phyloP scores from a whole-genome alignment of 2,888 invertebrate species.

The Parnassius smintheus region DNA sequence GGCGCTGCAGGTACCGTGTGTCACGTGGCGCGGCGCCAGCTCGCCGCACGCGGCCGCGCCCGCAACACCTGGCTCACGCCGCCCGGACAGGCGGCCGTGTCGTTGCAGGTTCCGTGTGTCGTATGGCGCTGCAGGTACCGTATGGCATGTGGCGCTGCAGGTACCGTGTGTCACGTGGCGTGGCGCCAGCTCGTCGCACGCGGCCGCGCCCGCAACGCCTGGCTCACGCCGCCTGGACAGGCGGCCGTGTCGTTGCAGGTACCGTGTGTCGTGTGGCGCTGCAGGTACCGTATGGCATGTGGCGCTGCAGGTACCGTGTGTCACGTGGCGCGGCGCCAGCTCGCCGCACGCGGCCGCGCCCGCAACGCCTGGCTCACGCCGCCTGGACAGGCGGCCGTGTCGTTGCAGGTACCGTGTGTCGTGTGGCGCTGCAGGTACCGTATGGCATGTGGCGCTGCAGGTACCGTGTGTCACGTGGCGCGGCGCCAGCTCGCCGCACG shows the following conservation, averaged over 20 bases:
- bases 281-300: no score
- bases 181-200: no score
- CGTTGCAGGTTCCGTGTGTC: not conserved
- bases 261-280: no score
- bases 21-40: not conserved
- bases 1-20: conserved; percentile 83
- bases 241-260: not conserved
- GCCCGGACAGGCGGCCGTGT: not conserved
- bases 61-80: no score
- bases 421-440: conserved; percentile 1
- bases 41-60: not conserved
- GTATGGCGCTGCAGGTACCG: no score
- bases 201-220: no score
- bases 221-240: not conserved
- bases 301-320: conserved; percentile 83
- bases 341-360: not conserved
- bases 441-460: conserved; percentile 94
- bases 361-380: no score
- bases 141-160: conserved; percentile 94
- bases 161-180: conserved; percentile 52
- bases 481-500: no score
- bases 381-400: not conserved
- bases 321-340: not conserved
- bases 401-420: no score
- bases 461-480: conserved; percentile 52